phyloP scores from a whole-genome alignment of 1,140 invertebrate species.

The Lasioglossum baleicum region DNA sequence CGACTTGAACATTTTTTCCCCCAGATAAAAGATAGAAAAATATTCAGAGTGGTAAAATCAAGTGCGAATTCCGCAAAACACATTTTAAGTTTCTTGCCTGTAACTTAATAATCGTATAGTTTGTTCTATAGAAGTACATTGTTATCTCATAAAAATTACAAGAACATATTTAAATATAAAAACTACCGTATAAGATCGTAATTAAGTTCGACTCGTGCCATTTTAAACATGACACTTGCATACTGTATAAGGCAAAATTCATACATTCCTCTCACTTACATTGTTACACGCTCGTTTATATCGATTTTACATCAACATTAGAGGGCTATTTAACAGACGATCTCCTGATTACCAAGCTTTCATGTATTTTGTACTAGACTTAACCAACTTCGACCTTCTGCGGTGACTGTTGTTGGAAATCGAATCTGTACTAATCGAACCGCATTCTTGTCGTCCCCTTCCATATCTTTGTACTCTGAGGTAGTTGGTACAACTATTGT shows the following conservation, averaged over 20 bases:
- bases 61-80: background rate
- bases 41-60: background rate
- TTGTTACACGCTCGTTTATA: background rate
- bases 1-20: too few species aligned
- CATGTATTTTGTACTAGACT: conserved; percentile 75
- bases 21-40: background rate
- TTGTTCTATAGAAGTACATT: background rate
- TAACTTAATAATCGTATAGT: conserved; percentile 9
- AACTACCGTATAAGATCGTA: conserved; percentile 5
- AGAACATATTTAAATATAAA: conserved; percentile 19
- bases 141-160: conserved; percentile 6
- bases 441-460: conserved; percentile 65
- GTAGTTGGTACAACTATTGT: conserved; percentile 73
- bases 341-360: conserved; percentile 28
- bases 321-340: conserved; percentile 3
- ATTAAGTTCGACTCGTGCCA: background rate
- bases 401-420: conserved; percentile 68
- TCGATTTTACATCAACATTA: conserved; percentile 10
- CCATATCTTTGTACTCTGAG: conserved; percentile 69
- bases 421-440: conserved; percentile 76
- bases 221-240: background rate
- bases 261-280: background rate
- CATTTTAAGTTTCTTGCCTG: conserved; percentile 20
- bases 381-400: conserved; percentile 73
- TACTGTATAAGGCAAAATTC: conserved; percentile 21